A percentile compares a stretch with the other conserved stretches of the same genome.
These are phyloP conservation scores for Drosophila siamana DNA, from an alignment of 2,888 invertebrate species.

Conservation along the genomic window DNA sequence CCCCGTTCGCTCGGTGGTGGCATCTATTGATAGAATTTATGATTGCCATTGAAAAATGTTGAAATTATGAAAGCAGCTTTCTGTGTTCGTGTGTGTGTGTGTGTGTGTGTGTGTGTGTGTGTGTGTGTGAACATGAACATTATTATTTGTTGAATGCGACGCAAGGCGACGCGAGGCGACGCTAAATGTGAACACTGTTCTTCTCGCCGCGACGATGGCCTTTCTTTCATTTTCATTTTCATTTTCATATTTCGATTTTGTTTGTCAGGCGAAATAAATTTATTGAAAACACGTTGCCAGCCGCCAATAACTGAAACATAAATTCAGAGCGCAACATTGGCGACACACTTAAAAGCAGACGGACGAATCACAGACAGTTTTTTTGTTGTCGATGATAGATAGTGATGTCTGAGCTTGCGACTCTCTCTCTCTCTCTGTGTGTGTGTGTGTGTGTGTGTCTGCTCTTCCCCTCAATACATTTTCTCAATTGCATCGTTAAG, in stretches of 20 bases:
- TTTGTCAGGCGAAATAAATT: constrained; percentile 60
- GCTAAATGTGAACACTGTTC: constrained; percentile 17
- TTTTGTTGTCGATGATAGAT: constrained; percentile 5
- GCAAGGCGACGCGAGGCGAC: too few relatives aligned
- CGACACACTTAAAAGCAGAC: constrained; percentile 8
- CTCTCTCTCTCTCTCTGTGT: not conserved
- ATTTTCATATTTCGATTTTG: constrained; percentile 12
- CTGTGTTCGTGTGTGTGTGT: too few relatives aligned
- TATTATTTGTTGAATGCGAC: constrained; percentile 19
- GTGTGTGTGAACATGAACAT: constrained; percentile 36
- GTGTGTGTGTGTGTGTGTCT: constrained; percentile 1
- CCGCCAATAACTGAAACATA: constrained; percentile 78
- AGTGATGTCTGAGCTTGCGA: not conserved
- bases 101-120: too few relatives aligned
- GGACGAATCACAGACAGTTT: constrained; percentile 1
- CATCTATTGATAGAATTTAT: constrained; percentile 71
- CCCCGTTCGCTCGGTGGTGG: too few relatives aligned
- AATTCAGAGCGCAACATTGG: constrained; percentile 51
- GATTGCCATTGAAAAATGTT: constrained; percentile 67
- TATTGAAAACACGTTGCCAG: constrained; percentile 69
- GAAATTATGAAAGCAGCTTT: constrained; percentile 59
- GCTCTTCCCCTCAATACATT: constrained; percentile 40
- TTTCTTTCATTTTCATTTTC: constrained; percentile 41
- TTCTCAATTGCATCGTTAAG: constrained; percentile 68
- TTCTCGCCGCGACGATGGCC: constrained; percentile 39